Percentiles rank a stretch among this genome's conserved stretches.
phyloP scores from a whole-genome alignment of 2,888 invertebrate species.

The Drosophila koepferae region DNA sequence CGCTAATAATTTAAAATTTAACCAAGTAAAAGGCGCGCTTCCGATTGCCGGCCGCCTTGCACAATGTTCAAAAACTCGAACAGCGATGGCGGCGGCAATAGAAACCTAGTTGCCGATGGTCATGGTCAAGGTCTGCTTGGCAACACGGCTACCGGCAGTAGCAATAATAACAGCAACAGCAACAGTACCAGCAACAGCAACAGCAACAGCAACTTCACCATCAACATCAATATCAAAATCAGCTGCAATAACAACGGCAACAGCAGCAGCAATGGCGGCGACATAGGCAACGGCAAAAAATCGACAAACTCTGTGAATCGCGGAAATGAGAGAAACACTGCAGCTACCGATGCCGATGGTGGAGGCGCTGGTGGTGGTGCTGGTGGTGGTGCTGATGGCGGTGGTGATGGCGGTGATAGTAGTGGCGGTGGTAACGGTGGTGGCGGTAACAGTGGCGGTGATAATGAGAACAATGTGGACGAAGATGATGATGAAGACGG shows the following conservation, averaged over 20 bases:
- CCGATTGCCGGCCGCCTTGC: conserved; percentile 50
- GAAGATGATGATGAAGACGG: conserved; percentile 59
- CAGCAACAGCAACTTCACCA: conserved; percentile 11
- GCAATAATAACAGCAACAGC: conserved; percentile 19
- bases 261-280: conserved; percentile 31
- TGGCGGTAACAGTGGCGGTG: conserved; percentile 42
- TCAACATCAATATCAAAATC: conserved; percentile 17
- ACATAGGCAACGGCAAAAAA: conserved; percentile 43
- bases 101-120: conserved; percentile 41
- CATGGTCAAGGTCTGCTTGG: conserved; percentile 40
- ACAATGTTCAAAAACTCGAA: conserved; percentile 73
- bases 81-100: conserved; percentile 37
- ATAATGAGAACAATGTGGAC: conserved; percentile 30
- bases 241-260: conserved; percentile 15
- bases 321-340: conserved; percentile 37
- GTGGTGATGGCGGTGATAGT: conserved; percentile 35
- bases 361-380: no score
- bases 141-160: conserved; percentile 18
- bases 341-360: conserved; percentile 28
- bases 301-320: conserved; percentile 34
- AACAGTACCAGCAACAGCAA: no score
- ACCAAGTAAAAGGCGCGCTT: conserved; percentile 32
- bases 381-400: conserved; percentile 47
- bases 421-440: conserved; percentile 46
- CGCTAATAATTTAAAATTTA: conserved; percentile 43